Conservation (phyloP, 2,888 invertebrate species). For the Listrodromus nycthemerus region DNA sequence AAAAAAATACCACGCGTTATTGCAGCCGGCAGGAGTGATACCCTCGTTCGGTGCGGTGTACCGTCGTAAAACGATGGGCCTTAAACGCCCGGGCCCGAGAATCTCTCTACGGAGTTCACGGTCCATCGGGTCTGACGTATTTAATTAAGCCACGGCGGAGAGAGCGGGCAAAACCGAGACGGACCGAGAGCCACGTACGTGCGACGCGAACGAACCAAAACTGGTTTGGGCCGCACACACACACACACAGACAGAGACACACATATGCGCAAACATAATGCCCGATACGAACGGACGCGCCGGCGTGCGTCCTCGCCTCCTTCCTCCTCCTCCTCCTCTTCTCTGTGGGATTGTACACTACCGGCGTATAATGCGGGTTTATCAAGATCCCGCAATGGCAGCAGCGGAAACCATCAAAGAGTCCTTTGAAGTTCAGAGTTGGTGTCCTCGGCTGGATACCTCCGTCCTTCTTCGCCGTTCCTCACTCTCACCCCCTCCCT, state of each 20-base stretch:
- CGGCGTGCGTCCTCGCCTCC: conserved; percentile 42
- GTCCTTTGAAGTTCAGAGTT: conserved; percentile 82
- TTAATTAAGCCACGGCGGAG: conserved; percentile 74
- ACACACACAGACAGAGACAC: conserved; percentile 72
- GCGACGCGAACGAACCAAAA: conserved; percentile 74
- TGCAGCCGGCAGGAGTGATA: conserved; percentile 1
- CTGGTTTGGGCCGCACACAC: conserved; percentile 77
- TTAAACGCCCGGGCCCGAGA: conserved; percentile 12
- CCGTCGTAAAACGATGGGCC: conserved; percentile 2
- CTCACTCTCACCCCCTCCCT: conserved; percentile 31
- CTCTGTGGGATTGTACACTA: conserved; percentile 73
- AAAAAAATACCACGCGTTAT: not conserved
- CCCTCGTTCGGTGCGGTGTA: not conserved
- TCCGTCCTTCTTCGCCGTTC: conserved; percentile 68
- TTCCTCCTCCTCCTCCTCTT: conserved; percentile 25
- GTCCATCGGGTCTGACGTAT: conserved; percentile 76
- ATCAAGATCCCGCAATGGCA: conserved; percentile 82
- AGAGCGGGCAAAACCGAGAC: conserved; percentile 63
- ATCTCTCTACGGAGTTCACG: conserved; percentile 64
- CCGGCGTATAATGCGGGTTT: conserved; percentile 81
- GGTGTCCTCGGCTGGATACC: conserved; percentile 76
- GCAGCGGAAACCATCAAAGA: conserved; percentile 83
- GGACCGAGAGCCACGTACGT: conserved; percentile 43
- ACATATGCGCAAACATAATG: too few species aligned
- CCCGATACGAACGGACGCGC: conserved; percentile 58